Evolutionary conservation across 2,113 vertebrate genomes (phyloP), one percentile per base, ranked within the genome.

Genomic region (Uropsilus gracilis): DNA sequence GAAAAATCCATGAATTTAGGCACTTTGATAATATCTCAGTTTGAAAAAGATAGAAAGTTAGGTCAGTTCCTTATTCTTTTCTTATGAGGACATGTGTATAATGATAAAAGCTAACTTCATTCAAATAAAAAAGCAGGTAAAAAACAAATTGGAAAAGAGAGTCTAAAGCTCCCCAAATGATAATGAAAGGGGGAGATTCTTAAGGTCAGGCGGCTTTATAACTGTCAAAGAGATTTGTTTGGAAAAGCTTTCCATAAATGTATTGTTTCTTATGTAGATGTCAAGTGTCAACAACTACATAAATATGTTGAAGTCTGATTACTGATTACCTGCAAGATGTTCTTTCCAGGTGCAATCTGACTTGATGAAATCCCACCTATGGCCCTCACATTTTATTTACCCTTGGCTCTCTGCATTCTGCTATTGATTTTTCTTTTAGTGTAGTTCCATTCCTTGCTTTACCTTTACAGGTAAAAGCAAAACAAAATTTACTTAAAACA

Each of bases 361-460:
- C 20, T 44, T n/a, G 46, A 34, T 22, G 53, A 89, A 57, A 68
- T 9, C 24, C 42, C 68, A 8, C 17, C 32, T 42, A 1, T 63
- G 42, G 32, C 24, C 50, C 28, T 13, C 30, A 11, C 44, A 42
- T 61, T 80, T 8, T 48, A 20, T n/a, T n/a, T n/a, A 34, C n/a
- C 50, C 53, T 78, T 76, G 37, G 63, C 32, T 50, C 22, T 66
- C 44, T 82, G 11, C 48, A 71, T 90, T 93, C 50, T 28, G 14
- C 34, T 61, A 53, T 50, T 84, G 83, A 71, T 46, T 28, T 94
- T 84, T 68, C 17, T 44, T 94, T 69, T 64, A 86, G 71, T 83
- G 34, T 80, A 64, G 34, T 69, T 84, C 84, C 46, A 72, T 89
- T 91, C 34, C 91, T 93, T 90, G 53, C n/a, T 90, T 95, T 91